These are phyloP conservation scores for Trisateles emortualis DNA, from an alignment of 2,888 invertebrate species.

Conservation along the genomic window DNA sequence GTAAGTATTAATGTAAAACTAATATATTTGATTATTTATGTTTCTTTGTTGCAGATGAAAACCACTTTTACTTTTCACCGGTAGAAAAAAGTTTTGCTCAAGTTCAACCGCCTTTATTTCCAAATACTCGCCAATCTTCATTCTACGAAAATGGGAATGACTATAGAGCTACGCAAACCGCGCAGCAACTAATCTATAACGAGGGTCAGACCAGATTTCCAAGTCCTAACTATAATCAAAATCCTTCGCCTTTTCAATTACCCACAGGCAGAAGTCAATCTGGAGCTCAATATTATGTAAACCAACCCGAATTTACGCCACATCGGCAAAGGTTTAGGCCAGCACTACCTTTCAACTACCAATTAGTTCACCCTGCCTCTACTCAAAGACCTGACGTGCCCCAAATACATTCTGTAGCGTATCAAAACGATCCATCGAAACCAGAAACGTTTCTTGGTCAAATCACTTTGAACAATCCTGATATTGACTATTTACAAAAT, in stretches of 20 bases:
- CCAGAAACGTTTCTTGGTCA: constrained; percentile 88
- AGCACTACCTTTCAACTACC: constrained; percentile 77
- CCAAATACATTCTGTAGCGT: constrained; percentile 85
- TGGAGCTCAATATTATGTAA: constrained; percentile 77
- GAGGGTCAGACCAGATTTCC: constrained; percentile 77
- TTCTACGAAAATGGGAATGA: constrained; percentile 76
- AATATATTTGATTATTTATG: neutral
- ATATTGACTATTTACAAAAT: constrained; percentile 80
- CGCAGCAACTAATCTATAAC: constrained; percentile 71
- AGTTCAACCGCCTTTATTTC: constrained; percentile 81
- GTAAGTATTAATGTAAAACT: neutral
- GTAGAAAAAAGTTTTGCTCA: constrained; percentile 85
- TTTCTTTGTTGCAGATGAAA: constrained; percentile 77
- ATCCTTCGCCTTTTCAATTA: constrained; percentile 82
- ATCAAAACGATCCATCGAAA: constrained; percentile 87
- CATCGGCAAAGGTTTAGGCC: constrained; percentile 78
- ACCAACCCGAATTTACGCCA: constrained; percentile 78
- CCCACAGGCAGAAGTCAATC: constrained; percentile 82
- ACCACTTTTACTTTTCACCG: constrained; percentile 80
- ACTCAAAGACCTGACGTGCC: constrained; percentile 86
- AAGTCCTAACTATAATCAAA: constrained; percentile 82
- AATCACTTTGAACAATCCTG: constrained; percentile 88
- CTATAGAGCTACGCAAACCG: constrained; percentile 68
- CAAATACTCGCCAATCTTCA: constrained; percentile 72
- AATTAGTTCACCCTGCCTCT: constrained; percentile 79